Conservation (phyloP, 2,888 invertebrate genomes). For the Aporophyla nigra region DNA sequence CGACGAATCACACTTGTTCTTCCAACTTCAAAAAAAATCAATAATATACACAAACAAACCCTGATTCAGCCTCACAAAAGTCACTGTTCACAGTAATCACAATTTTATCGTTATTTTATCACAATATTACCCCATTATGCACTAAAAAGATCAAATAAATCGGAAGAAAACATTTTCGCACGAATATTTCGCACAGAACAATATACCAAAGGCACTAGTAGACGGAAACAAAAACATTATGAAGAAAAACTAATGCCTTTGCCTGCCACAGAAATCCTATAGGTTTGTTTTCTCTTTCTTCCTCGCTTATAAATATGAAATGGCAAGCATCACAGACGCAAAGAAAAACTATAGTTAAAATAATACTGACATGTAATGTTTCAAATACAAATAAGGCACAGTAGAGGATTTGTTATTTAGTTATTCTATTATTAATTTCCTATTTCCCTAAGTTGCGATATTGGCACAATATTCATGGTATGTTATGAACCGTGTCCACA, state of each 20-base stretch:
- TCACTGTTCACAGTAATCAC: slow-evolving; percentile 8
- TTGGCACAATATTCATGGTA: background rate
- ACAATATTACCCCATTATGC: background rate
- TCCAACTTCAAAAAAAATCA: slow-evolving; percentile 56
- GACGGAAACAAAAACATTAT: slow-evolving; percentile 56
- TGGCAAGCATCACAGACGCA: slow-evolving; percentile 4
- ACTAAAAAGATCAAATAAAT: background rate
- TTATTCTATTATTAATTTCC: slow-evolving; percentile 8
- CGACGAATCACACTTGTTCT: slow-evolving; percentile 26
- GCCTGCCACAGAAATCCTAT: slow-evolving; percentile 40
- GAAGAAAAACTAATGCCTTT: slow-evolving; percentile 24
- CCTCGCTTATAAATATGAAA: slow-evolving; percentile 12
- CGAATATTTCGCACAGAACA: slow-evolving; percentile 32
- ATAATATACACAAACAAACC: slow-evolving; percentile 60
- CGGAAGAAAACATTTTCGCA: slow-evolving; percentile 32
- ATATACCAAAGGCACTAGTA: slow-evolving; percentile 58
- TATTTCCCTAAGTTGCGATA: slow-evolving; percentile 9
- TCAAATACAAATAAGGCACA: background rate
- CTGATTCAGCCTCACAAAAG: slow-evolving; percentile 16
- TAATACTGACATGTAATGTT: slow-evolving; percentile 6
- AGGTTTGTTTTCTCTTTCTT: slow-evolving; percentile 50
- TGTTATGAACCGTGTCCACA: background rate
- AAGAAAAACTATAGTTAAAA: background rate
- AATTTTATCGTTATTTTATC: slow-evolving; percentile 10
- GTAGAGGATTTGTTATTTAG: background rate